phyloP scores from a whole-genome alignment of 1,140 invertebrate species.

The Drosophila funebris region DNA sequence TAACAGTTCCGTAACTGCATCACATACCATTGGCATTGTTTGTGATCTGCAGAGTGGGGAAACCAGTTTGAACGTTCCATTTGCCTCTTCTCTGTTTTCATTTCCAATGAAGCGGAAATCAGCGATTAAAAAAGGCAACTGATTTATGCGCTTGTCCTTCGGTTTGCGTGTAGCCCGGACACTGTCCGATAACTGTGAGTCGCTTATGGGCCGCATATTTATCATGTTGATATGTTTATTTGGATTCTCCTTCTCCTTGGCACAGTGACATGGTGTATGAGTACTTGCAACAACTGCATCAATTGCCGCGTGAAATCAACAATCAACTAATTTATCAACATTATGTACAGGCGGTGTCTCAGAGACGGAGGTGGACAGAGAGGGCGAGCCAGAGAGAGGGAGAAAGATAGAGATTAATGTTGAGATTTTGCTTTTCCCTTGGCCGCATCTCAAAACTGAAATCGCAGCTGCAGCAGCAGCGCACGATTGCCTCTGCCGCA shows the following conservation, averaged over 20 bases:
- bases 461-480: constrained; percentile 56
- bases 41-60: not conserved
- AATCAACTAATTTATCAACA: constrained; percentile 77
- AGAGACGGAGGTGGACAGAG: not conserved
- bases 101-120: constrained; percentile 77
- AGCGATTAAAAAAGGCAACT: constrained; percentile 69
- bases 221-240: constrained; percentile 79
- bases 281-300: constrained; percentile 24
- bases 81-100: constrained; percentile 28
- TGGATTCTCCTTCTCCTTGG: constrained; percentile 29
- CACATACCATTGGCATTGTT: not conserved
- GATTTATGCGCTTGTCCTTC: constrained; percentile 78
- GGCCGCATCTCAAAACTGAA: constrained; percentile 36
- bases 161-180: constrained; percentile 51
- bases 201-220: constrained; percentile 68
- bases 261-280: constrained; percentile 60
- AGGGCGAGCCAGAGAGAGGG: not conserved
- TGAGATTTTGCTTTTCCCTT: constrained; percentile 24
- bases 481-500: constrained; percentile 61
- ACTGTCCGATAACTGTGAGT: constrained; percentile 51
- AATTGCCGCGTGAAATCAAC: constrained; percentile 65
- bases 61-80: constrained; percentile 47
- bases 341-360: constrained; percentile 42
- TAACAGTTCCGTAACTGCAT: constrained; percentile 12
- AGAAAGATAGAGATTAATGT: constrained; percentile 35